Conservation (phyloP, 2,888 invertebrate genomes). For the Lasioglossum leucozonium region DNA sequence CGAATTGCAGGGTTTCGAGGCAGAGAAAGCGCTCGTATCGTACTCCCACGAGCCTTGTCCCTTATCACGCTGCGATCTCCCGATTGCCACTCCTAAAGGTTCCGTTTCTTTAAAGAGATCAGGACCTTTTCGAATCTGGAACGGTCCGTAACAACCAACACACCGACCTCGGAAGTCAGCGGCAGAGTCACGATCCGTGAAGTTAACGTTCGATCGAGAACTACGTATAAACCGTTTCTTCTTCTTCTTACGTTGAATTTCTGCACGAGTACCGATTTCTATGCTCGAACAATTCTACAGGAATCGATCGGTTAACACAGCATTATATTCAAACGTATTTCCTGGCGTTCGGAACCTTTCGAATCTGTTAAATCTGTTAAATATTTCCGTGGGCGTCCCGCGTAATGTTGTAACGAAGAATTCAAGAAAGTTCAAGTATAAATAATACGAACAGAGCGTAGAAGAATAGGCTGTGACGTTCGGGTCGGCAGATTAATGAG, state of each 20-base stretch:
- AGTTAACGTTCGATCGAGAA: not conserved
- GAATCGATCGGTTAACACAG: not conserved
- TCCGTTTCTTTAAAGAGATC: conserved; percentile 47
- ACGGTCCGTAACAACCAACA: conserved; percentile 52
- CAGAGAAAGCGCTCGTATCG: conserved; percentile 57
- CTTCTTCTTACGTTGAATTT: not conserved
- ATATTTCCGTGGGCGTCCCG: too few species aligned
- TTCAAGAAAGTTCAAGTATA: not conserved
- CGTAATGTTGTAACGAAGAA: too few species aligned
- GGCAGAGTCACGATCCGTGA: conserved; percentile 27
- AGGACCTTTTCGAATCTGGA: conserved; percentile 63
- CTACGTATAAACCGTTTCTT: not conserved
- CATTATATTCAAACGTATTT: not conserved
- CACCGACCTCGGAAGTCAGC: conserved; percentile 30
- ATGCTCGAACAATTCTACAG: too few species aligned
- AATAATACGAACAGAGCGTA: not conserved
- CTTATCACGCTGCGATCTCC: conserved; percentile 65
- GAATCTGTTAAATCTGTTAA: not conserved
- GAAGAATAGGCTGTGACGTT: not conserved
- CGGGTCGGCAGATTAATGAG: not conserved
- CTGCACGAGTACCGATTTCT: not conserved
- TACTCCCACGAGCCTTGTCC: conserved; percentile 56
- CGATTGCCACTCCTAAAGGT: conserved; percentile 66
- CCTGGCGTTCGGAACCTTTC: not conserved
- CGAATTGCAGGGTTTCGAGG: conserved; percentile 38